Percentiles rank a stretch among this genome's conserved stretches.
Conservation (phyloP, 37 sponge, comb jelly and placozoan species). For the Lycopodina hypogea region DNA sequence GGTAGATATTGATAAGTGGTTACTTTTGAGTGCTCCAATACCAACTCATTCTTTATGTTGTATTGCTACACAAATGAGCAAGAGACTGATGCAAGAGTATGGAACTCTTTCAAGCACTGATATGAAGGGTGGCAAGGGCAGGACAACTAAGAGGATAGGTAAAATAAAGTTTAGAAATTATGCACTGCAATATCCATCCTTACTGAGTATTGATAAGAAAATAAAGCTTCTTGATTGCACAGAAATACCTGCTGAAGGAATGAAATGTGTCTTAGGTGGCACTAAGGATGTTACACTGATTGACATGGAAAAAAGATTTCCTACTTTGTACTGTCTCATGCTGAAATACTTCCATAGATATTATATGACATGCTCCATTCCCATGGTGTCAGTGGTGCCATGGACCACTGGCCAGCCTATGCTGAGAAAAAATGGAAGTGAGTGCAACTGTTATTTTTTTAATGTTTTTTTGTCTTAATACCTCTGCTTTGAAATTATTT, state of each 20-base stretch:
- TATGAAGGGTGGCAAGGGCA: not conserved
- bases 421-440: constrained; percentile 69
- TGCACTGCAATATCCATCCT: not conserved
- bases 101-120: not conserved
- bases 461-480: too few relatives aligned
- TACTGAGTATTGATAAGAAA: not conserved
- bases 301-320: constrained; percentile 3
- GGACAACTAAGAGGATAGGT: not conserved
- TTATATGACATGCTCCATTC: constrained; percentile 46
- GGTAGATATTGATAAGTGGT: constrained; percentile 68
- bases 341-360: constrained; percentile 33
- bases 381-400: constrained; percentile 66
- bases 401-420: constrained; percentile 80
- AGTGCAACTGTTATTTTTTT: too few relatives aligned
- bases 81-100: not conserved
- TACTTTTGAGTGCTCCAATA: constrained; percentile 89
- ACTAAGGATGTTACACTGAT: constrained; percentile 8
- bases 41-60: constrained; percentile 31
- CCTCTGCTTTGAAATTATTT: too few relatives aligned
- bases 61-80: constrained; percentile 19
- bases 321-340: constrained; percentile 27
- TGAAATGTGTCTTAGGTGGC: not conserved
- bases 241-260: not conserved
- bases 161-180: constrained; percentile 39
- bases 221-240: not conserved